phyloP scores from a whole-genome alignment of 2,797 vertebrate genomes.

The Tinamus major region DNA sequence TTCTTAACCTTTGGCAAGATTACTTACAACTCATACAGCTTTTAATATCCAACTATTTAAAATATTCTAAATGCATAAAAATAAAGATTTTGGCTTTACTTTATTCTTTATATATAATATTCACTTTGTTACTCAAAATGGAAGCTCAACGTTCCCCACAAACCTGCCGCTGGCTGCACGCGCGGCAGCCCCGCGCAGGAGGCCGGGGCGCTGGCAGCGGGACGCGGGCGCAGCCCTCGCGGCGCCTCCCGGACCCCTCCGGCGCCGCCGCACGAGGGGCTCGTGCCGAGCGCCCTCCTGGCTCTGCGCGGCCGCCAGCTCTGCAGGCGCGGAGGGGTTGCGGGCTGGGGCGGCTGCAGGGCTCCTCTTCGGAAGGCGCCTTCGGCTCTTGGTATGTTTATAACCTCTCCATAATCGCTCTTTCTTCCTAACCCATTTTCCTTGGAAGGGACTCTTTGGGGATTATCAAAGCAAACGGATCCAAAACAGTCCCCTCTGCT shows the following conservation, averaged over 20 bases:
- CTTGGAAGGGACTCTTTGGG: slow-evolving; percentile 61
- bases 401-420: slow-evolving; percentile 6
- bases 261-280: no score
- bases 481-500: slow-evolving; percentile 61
- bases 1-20: slow-evolving; percentile 96
- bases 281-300: no score
- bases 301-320: slow-evolving; percentile 31
- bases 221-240: no score
- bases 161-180: slow-evolving; percentile 50
- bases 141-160: slow-evolving; percentile 84
- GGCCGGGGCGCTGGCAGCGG: no score
- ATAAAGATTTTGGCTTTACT: slow-evolving; percentile 99
- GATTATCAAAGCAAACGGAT: slow-evolving; percentile 72
- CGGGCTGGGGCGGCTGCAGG: slow-evolving; percentile 31
- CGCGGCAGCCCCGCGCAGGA: no score
- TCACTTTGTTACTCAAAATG: slow-evolving; percentile 86
- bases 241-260: no score
- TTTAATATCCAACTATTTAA: slow-evolving; percentile 98
- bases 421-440: slow-evolving; percentile 49
- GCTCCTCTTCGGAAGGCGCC: slow-evolving; percentile 40
- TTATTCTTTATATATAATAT: slow-evolving; percentile 81
- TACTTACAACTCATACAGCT: slow-evolving; percentile 94
- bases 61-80: slow-evolving; percentile 99
- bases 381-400: slow-evolving; percentile 2
- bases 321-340: slow-evolving; percentile 59